phyloP scores from a whole-genome alignment of 1,140 invertebrate genomes.

The Drosophila chauvacae region DNA sequence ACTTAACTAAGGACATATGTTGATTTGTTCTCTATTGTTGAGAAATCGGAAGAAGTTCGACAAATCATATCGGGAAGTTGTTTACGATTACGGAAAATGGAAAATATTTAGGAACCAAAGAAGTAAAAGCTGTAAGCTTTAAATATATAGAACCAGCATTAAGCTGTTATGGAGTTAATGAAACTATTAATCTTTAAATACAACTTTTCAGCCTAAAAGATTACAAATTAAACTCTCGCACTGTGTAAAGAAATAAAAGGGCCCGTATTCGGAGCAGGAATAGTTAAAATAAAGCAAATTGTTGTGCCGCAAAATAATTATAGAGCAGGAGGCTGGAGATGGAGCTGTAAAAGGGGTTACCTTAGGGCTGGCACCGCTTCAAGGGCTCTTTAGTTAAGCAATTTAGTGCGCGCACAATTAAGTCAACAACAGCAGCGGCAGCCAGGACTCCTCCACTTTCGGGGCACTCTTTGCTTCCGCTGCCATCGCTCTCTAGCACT shows the following conservation, averaged over 20 bases:
- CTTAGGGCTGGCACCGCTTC: constrained; percentile 16
- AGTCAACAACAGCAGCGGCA: constrained; percentile 64
- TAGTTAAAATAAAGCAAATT: not conserved
- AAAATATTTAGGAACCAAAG: not conserved
- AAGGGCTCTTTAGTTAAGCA: constrained; percentile 65
- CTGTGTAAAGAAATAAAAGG: not conserved
- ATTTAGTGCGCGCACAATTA: constrained; percentile 78
- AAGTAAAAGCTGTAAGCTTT: not conserved
- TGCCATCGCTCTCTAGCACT: constrained; percentile 38
- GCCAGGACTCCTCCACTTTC: constrained; percentile 50
- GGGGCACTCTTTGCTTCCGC: constrained; percentile 35
- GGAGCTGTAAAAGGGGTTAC: constrained; percentile 5
- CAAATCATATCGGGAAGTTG: constrained; percentile 38
- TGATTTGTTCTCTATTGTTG: constrained; percentile 16
- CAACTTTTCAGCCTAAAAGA: not conserved
- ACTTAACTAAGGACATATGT: constrained; percentile 4
- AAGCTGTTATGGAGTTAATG: not conserved
- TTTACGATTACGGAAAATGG: not conserved
- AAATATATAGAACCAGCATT: not conserved
- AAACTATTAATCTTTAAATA: not conserved
- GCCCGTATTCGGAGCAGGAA: not conserved
- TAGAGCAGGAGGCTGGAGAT: not conserved
- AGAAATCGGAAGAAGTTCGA: constrained; percentile 26
- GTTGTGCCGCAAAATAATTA: constrained; percentile 3
- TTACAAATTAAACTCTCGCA: not conserved